Base-by-base conservation (phyloP, 2,113 vertebrate species). In the Oenanthe melanoleuca region DNA sequence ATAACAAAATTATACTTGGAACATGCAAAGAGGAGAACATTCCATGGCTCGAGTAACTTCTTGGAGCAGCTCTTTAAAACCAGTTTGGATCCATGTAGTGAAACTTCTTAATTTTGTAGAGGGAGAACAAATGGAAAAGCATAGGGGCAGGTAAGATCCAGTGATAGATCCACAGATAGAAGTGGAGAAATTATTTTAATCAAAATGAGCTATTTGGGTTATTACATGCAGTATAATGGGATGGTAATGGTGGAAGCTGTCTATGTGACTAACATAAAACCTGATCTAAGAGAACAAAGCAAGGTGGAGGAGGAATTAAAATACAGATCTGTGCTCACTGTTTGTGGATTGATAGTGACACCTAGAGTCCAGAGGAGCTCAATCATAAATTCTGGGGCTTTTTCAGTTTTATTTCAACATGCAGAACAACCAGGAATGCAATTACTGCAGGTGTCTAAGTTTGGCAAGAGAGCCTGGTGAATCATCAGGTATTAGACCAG, bases 341-440 rank as follows among this genome's bases (percentile, higher is more conserved):
- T 94, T 84, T 78, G 67, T 97, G 85, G 82, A 65, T 81, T 78
- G 89, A 92, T 45, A 96, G 88, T 95, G 95, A 96, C 95, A 97
- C 88, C 95, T 96, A 95, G 92, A 96, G 94, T 95, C 88, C 56
- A 29, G 49, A 92, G 56, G 37, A 64, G 53, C 37, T 86, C 44
- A 66, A 56, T 42, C n/a, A 50, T 24, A 33, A 71, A 45, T 67
- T 89, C 29, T 65, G 33, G 8, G 61, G 12, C 20, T 59, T 47
- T 49, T 49, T 56, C 25, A 52, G 31, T 87, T 86, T 57, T 71
- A 18, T 86, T 94, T 85, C 59, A 83, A 22, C 14, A 2, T 60
- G 56, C 29, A 65, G 49, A 71, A 56, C 40, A 82, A 21, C 3
- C 63, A 57, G 38, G 37, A 57, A 21, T 33, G 40, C 67, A 52